Percentiles rank a stretch among this genome's conserved stretches.
Evolutionary conservation across 2,888 invertebrate species (phyloP).

Genomic region (Xylophagus ater): DNA sequence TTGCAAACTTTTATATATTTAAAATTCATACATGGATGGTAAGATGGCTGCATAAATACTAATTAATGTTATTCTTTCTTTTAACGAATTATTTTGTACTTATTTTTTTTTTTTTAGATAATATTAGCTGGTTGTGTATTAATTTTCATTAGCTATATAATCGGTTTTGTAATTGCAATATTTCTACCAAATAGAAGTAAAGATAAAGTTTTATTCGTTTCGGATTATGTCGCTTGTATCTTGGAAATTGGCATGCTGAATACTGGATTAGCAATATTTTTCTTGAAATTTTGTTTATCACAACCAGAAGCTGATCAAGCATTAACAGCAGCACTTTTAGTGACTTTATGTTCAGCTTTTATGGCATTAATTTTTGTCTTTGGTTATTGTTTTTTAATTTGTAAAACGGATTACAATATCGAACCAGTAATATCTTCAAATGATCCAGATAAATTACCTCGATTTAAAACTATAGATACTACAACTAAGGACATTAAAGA

Average conservation of each 20-base stretch:
- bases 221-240: conserved; percentile 74
- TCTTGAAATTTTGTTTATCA: conserved; percentile 66
- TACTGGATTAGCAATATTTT: conserved; percentile 83
- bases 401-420: too few relatives aligned
- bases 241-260: conserved; percentile 92
- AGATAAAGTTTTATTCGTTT: too few relatives aligned
- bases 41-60: conserved; percentile 30
- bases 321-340: conserved; percentile 80
- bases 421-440: too few relatives aligned
- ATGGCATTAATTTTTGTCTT: too few relatives aligned
- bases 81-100: not conserved
- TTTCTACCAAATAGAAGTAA: conserved; percentile 48
- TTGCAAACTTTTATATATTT: conserved; percentile 84
- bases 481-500: too few relatives aligned
- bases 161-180: conserved; percentile 54
- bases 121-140: conserved; percentile 65
- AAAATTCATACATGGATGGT: conserved; percentile 80
- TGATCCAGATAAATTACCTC: too few relatives aligned
- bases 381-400: too few relatives aligned
- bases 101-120: conserved; percentile 46
- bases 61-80: too few relatives aligned
- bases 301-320: conserved; percentile 84
- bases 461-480: too few relatives aligned
- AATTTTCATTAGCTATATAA: conserved; percentile 69
- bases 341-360: too few relatives aligned